Percentiles rank a stretch among this genome's conserved stretches.
phyloP scores from a whole-genome alignment of 2,113 vertebrate genomes.

The Vombatus ursinus region DNA sequence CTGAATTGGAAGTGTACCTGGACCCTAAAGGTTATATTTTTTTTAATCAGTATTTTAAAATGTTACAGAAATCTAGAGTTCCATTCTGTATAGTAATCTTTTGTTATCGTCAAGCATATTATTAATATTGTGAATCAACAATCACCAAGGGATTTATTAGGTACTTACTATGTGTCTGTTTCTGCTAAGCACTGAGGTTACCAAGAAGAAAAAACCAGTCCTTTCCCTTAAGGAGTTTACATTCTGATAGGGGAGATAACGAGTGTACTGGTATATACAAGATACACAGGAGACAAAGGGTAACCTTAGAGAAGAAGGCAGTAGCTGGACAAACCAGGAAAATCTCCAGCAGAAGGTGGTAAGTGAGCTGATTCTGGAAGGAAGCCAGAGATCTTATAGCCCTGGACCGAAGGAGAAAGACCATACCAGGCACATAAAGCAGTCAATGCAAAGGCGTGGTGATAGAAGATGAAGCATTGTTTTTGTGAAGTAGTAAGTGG shows the following conservation, averaged over 20 bases:
- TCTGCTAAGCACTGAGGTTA: background rate
- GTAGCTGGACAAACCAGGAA: background rate
- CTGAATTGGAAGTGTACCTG: constrained; percentile 51
- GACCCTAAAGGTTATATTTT: constrained; percentile 45
- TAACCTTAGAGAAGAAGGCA: background rate
- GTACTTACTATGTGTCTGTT: background rate
- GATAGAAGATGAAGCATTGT: background rate
- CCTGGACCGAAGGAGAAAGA: background rate
- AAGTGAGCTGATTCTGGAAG: background rate
- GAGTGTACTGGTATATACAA: background rate
- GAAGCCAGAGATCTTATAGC: background rate
- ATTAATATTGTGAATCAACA: background rate
- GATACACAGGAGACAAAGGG: background rate
- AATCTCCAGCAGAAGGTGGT: background rate
- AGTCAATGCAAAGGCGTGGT: background rate
- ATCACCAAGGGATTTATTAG: background rate
- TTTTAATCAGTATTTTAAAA: constrained; percentile 42
- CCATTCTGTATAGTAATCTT: background rate
- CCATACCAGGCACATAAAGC: background rate
- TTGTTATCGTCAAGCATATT: background rate
- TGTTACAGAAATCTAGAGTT: constrained; percentile 20
- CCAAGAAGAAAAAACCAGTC: background rate
- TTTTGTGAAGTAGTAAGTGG: background rate
- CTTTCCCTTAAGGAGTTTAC: background rate
- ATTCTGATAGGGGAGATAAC: background rate